Base-by-base conservation (phyloP, 2,113 vertebrate genomes). In the Anolis sagrei region DNA sequence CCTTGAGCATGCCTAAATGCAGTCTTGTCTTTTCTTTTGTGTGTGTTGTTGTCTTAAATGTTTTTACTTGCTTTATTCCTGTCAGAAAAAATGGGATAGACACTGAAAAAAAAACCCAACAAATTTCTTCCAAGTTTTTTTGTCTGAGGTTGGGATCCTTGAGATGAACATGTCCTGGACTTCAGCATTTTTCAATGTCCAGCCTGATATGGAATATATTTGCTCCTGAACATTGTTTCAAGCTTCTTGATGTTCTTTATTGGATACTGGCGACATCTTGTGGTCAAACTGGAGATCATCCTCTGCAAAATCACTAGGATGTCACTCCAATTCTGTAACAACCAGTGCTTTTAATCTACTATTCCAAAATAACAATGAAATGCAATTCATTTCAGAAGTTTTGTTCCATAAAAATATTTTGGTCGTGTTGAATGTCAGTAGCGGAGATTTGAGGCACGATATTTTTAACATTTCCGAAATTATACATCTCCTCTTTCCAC, bases 251-350 rank as follows among this genome's bases (percentile, higher is more conserved):
- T 6, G 74, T 66, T 29, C 58, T 69, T 84, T 84, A 76, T 84
- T 88, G 80, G 82, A 27, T 8, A 3, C 9, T 81, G 34, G 70
- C 34, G 87, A 80, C 87, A 88, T 84, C 87, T 88, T 48, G 87
- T 88, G 87, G 87, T 44, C 36, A 62, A 83, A 87, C 16, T 87
- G 79, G 27, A 77, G 70, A 29, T 77, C 48, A 9, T 72, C 29
- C 36, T 79, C 70, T 80, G 51, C 7, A 44, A 61, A 34, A 85
- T 7, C n/a, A 69, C 29, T 72, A 29, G 58, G 81, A 48, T 32
- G 14, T 25, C 11, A 32, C 5, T 34, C 25, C n/a, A 61, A 78
- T 10, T 34, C 34, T 62, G 64, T 29, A 68, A 51, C 8, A 68
- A 51, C 8, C 18, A 69, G 29, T 49, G 29, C 27, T 69, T 18